Percentiles rank a stretch among this genome's conserved stretches.
phyloP scores from a whole-genome alignment of 2,888 invertebrate species.

The Eurytoma californica region DNA sequence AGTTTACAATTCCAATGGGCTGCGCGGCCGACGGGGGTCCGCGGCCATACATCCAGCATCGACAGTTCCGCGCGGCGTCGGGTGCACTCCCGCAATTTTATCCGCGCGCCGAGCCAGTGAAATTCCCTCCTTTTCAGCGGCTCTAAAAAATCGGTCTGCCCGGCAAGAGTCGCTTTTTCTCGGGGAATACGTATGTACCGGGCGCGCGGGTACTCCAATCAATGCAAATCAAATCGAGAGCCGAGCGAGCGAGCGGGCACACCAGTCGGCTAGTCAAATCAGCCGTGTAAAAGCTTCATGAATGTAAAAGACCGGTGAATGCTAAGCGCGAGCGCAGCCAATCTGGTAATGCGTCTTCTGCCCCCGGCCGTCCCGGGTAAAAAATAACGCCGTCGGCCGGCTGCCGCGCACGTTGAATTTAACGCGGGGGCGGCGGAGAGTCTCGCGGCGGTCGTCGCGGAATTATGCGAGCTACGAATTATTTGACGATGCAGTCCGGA shows the following conservation, averaged over 20 bases:
- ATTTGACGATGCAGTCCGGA: slow-evolving; percentile 8
- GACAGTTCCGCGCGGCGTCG: slow-evolving; percentile 12
- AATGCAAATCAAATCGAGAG: slow-evolving; percentile 74
- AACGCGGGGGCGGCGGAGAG: neutral
- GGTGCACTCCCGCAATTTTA: slow-evolving; percentile 9
- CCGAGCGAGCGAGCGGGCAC: slow-evolving; percentile 51
- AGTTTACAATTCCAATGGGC: slow-evolving; percentile 48
- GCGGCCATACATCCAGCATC: slow-evolving; percentile 45
- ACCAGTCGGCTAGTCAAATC: slow-evolving; percentile 70
- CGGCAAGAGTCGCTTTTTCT: slow-evolving; percentile 31
- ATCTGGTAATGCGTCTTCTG: slow-evolving; percentile 72
- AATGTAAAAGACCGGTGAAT: slow-evolving; percentile 73
- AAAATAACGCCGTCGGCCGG: slow-evolving; percentile 41
- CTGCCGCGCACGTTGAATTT: slow-evolving; percentile 17
- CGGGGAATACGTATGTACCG: neutral
- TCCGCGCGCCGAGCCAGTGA: slow-evolving; percentile 12
- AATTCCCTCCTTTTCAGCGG: slow-evolving; percentile 24
- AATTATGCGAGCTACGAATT: neutral
- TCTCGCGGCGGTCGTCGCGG: neutral
- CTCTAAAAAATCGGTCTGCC: slow-evolving; percentile 40
- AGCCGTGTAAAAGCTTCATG: slow-evolving; percentile 73
- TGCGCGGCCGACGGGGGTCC: neutral
- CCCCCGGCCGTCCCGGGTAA: slow-evolving; percentile 13
- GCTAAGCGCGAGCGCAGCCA: slow-evolving; percentile 66
- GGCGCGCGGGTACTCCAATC: slow-evolving; percentile 70